Evolutionary conservation across 2,797 vertebrate genomes (phyloP).

Genomic region (Bufotes viridis): DNA sequence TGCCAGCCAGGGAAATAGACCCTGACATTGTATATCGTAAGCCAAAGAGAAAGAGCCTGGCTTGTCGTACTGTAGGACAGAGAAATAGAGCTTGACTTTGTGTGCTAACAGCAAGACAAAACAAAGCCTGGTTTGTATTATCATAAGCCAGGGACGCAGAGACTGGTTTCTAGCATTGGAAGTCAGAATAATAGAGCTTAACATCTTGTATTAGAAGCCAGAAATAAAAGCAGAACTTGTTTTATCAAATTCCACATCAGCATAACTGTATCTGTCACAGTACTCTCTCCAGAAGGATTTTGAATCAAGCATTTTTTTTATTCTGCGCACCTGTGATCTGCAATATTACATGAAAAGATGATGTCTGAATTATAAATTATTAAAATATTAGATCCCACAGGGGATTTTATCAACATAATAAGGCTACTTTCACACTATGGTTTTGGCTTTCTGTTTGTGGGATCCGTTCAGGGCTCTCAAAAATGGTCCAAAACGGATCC

Average conservation of each 20-base stretch:
- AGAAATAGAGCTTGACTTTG: constrained; percentile 42
- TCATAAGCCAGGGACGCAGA: constrained; percentile 28
- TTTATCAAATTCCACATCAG: constrained; percentile 30
- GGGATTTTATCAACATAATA: background rate
- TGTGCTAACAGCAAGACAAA: constrained; percentile 24
- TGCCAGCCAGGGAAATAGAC: constrained; percentile 32
- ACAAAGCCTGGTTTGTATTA: constrained; percentile 41
- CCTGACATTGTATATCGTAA: constrained; percentile 34
- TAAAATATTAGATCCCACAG: background rate
- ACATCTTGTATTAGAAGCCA: constrained; percentile 20
- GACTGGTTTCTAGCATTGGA: constrained; percentile 10
- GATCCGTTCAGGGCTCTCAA: too few species aligned
- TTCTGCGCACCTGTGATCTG: background rate
- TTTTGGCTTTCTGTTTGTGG: too few species aligned
- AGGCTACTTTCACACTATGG: too few species aligned
- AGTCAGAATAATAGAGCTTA: constrained; percentile 31
- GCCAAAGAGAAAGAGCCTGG: constrained; percentile 33
- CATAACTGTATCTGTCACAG: constrained; percentile 7
- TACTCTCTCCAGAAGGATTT: background rate
- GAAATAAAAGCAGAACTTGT: background rate
- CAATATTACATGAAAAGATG: background rate
- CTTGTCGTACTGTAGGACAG: constrained; percentile 19
- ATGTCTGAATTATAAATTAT: background rate
- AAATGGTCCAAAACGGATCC: too few species aligned
- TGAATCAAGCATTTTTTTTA: background rate